phyloP scores from a whole-genome alignment of 2,888 invertebrate genomes.

The Patella depressa region DNA sequence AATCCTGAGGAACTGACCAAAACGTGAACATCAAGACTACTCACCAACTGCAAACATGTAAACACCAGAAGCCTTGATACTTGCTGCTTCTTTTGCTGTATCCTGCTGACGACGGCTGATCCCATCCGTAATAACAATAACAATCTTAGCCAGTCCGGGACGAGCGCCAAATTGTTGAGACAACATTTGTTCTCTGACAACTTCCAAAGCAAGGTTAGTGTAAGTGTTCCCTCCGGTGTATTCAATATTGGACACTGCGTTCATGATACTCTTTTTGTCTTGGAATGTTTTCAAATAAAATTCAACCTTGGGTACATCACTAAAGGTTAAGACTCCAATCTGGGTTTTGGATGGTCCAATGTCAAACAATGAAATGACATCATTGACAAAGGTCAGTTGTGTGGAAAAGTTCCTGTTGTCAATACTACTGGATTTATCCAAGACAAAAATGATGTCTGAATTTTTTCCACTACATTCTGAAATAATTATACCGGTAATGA shows the following conservation, averaged over 20 bases:
- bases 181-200: slow-evolving; percentile 41
- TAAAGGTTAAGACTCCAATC: slow-evolving; percentile 55
- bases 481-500: background rate
- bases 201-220: slow-evolving; percentile 57
- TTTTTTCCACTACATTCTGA: slow-evolving; percentile 52
- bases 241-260: slow-evolving; percentile 44
- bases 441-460: slow-evolving; percentile 56
- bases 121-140: slow-evolving; percentile 50
- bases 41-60: slow-evolving; percentile 27
- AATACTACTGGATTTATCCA: slow-evolving; percentile 58
- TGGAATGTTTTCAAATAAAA: slow-evolving; percentile 52
- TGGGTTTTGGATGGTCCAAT: slow-evolving; percentile 55
- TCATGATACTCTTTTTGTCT: slow-evolving; percentile 32
- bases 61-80: slow-evolving; percentile 28
- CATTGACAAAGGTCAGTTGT: slow-evolving; percentile 53
- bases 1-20: too few species aligned
- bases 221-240: slow-evolving; percentile 59
- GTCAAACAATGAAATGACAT: slow-evolving; percentile 51
- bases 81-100: slow-evolving; percentile 34
- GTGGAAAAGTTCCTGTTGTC: slow-evolving; percentile 50
- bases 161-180: slow-evolving; percentile 26
- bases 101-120: slow-evolving; percentile 33
- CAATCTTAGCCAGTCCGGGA: slow-evolving; percentile 37
- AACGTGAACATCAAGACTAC: background rate
- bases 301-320: slow-evolving; percentile 44